Evolutionary conservation across 1,140 invertebrate species (phyloP), one percentile per base, ranked within the genome.

Genomic region (honey bee (Apis mellifera)): DNA sequence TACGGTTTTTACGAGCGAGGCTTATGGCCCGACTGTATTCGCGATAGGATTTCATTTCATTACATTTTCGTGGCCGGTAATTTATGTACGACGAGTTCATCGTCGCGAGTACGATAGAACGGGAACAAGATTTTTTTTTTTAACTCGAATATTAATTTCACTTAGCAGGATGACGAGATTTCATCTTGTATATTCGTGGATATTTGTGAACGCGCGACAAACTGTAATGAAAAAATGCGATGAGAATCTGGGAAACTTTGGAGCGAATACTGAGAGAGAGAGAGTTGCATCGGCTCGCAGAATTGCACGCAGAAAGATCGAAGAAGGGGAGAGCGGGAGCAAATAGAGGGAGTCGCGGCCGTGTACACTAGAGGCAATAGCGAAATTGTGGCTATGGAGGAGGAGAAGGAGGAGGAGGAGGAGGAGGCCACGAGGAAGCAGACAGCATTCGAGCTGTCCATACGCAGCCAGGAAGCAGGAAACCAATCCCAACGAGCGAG

Each of bases 391-490:
- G 70, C 54, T 42, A 42, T 0, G 32, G 5, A 7, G 32, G 32
- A 42, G 32, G 32, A 5, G 32, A 5, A 7, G 32, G 32, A 42
- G 32, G 32, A 55, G 60, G 32, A 69, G 57, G 57, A 66, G 57
- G n/a, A n/a, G n/a, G n/a, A 32, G 26, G n/a, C 60, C 60, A 64
- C 60, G 55, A 32, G 55, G 54, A 60, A 52, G 74, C 74, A 72
- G 84, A 85, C 78, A 85, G 84, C 15, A 65, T 83, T 65, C 70
- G 59, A 70, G 82, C 84, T 86, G 85, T 87, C 84, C 85, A 85
- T 82, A 85, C 74, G 84, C 75, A 86, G 76, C 70, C 64, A 4
- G 78, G 70, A 65, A 86, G 76, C 71, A 81, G 65, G 85, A 83
- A 87, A 87, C 59, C 85, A 87, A 86, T 87, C 84, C 81, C 64